A percentile compares a stretch with the other conserved stretches of the same genome.
phyloP scores from a whole-genome alignment of 2,797 vertebrate species.

The Sebastes matsubarae region DNA sequence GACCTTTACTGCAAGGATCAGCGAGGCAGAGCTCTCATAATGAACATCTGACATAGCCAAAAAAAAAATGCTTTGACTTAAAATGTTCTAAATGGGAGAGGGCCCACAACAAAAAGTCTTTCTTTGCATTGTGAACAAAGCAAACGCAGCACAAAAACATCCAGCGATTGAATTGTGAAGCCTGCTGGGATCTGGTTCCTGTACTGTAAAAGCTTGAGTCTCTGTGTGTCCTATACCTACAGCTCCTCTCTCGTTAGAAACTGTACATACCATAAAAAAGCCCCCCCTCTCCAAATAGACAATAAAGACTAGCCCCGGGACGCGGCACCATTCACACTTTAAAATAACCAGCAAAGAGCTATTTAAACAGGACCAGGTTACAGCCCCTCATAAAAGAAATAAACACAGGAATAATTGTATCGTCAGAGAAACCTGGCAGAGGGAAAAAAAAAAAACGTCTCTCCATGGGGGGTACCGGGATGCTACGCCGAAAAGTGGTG shows the following conservation, averaged over 20 bases:
- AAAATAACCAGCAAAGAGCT: conserved; percentile 74
- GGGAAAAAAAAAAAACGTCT: conserved; percentile 7
- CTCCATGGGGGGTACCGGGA: conserved; percentile 68
- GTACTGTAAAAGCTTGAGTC: conserved; percentile 16
- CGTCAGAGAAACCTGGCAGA: conserved; percentile 69
- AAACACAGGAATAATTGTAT: conserved; percentile 79
- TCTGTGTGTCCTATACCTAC: conserved; percentile 15
- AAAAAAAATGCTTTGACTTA: neutral
- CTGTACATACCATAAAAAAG: conserved; percentile 25
- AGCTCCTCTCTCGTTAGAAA: conserved; percentile 28
- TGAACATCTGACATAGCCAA: neutral
- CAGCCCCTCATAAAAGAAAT: conserved; percentile 79
- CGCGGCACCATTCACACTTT: conserved; percentile 69
- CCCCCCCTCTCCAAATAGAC: conserved; percentile 35
- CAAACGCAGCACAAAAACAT: neutral
- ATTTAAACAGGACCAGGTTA: conserved; percentile 74
- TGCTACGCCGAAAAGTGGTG: conserved; percentile 42
- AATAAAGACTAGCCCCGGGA: conserved; percentile 61
- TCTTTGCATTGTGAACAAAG: neutral
- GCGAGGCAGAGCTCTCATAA: neutral
- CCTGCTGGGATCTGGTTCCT: conserved; percentile 20
- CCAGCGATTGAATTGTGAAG: neutral
- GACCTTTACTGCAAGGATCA: conserved; percentile 15
- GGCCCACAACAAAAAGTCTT: neutral
- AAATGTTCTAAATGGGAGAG: neutral